Evolutionary conservation across 2,888 invertebrate species (phyloP), one percentile per base, ranked within the genome.

Genomic region (Dysmachus trigonus): DNA sequence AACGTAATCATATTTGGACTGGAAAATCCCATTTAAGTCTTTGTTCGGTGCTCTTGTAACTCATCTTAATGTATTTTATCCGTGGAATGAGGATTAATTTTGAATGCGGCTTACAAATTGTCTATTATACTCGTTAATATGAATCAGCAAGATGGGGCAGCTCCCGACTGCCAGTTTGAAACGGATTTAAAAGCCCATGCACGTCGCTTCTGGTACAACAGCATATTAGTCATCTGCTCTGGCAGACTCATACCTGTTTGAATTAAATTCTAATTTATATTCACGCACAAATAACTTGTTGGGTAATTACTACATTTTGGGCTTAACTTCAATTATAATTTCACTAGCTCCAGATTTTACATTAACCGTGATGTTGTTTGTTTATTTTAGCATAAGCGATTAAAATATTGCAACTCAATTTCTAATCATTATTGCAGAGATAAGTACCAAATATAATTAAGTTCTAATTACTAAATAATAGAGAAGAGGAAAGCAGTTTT

Each of bases 251-350:
- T 51, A 51, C 85, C 87, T 71, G 84, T 72, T 81, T 74, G 85
- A 85, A 87, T 87, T 87, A 87, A 87, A 87, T 87, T 85, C 87
- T 87, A 87, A 87, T 87, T 87, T 87, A 87, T 87, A 87, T 87
- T 87, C 87, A 87, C 87, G 87, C 85, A 87, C 87, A 87, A 87
- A 85, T 87, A 87, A 87, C 87, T 85, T 87, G 85, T 47, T 47
- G 77, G 41, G 47, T 77, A 77, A 77, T 77, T 77, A 77, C 77
- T 35, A 77, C 41, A 31, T 53, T 47, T 53, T 30, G 15, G 62
- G 62, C 82, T 82, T 62, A 82, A 62, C 62, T 62, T 82, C 30
- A 62, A 82, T 82, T 62, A 62, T 62, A 62, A 33, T 31, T 82
- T 51, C 35, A 82, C 82, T 62, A 33, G 31, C 30, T 51, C 33